Base-by-base conservation (phyloP, 37 sponge, comb jelly and placozoan species). In the Dysidea cf. avara region DNA sequence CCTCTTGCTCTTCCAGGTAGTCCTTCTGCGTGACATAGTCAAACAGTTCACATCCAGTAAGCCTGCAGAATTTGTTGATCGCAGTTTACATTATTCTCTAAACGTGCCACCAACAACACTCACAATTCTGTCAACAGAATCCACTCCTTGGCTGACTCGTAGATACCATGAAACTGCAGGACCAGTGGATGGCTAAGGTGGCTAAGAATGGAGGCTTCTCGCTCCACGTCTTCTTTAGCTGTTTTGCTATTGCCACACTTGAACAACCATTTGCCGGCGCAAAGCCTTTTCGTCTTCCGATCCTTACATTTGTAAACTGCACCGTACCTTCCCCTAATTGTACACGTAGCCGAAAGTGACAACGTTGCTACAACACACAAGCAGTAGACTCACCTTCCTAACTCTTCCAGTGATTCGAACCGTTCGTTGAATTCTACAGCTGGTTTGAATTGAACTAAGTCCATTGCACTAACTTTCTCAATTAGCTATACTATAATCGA, bases 21-120 rank as follows among this genome's bases (percentile, higher is more conserved):
- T 93, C 94, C 77, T 89, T 89, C 35, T 80, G 57, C 12, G 76
- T 77, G 35, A 89, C 66, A 49, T 86, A 85, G 57, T 89, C 94
- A 68, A 93, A 93, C 62, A 93, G 68, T 47, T 93, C 94, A 32
- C 94, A 90, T 47, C 94, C 94, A n/a, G 66, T 43, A 12, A 87
- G 39, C 43, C 94, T 92, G 71, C 0, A 76, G 43, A 31, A 37
- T 26, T 28, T 51, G 69, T 52, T 28, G 24, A 30, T 46, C 17
- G 20, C 53, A 49, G 57, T 70, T 13, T 53, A 22, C n/a, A 33
- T 17, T 12, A 3, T 2, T 43, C 46, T 9, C 46, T 5, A 43
- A 5, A 43, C 46, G 46, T 43, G 46, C 9, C 7, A 12, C 9
- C 7, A 12, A 17, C 22, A 26, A 63, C 6, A 72, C 92, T 91